Evolutionary conservation across 1,140 invertebrate species (phyloP), one percentile per base, ranked within the genome.

Genomic region (Neuroterus valhalla): DNA sequence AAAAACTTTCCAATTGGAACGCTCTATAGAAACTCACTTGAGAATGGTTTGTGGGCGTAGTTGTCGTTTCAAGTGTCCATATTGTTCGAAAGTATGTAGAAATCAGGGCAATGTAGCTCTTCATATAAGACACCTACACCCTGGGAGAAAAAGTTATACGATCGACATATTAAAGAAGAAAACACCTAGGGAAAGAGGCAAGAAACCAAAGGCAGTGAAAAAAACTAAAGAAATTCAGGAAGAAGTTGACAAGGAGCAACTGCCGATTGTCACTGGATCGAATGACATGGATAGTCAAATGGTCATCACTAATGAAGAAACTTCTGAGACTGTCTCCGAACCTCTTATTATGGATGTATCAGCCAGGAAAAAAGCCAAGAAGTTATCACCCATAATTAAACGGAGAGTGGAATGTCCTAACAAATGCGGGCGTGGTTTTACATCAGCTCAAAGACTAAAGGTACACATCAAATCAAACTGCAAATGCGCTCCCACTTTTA

Each of bases 31-130:
- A 15, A 31, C 21, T 3, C 91, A 91, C 71, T 76, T 88, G 67
- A 85, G 83, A 67, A 90, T 87, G 72, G 87, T 90, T 66, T 91
- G 91, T 66, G 89, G 90, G 2, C 80, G 85, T 2, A 82, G 85
- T 38, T 86, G 88, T 5, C 82, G 87, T 21, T 91, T 89, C 74
- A 82, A 86, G 19, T 91, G 90, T 76, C 88, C 86, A 0, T 82
- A 87, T 38, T 91, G 90, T 79, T 46, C 81, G 5, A 85, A 86
- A 46, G 66, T 74, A 38, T 81, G 79, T 17, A 81, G 84, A 44
- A 74, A 78, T 17, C 45, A 31, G 5, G 55, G 55, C 0, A 62
- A 62, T 14, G 31, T 62, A 26, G 31, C 55, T 6, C 31, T 62
- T 3, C 55, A 62, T 15, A 62, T 62, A 17, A 62, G 31, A 14